phyloP scores from a whole-genome alignment of 2,888 invertebrate genomes.

The Scrobipalpa atriplicella region DNA sequence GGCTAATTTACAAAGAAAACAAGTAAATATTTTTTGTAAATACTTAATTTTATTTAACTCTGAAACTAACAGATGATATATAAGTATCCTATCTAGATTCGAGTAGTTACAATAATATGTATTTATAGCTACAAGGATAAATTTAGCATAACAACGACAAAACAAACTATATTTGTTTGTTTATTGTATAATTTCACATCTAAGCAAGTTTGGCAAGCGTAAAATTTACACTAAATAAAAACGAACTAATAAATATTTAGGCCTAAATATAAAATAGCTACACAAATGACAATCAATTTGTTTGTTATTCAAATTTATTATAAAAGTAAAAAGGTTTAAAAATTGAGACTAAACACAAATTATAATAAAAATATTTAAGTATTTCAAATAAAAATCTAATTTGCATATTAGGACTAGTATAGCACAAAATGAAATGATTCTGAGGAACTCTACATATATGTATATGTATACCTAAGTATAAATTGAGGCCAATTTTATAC shows the following conservation, averaged over 20 bases:
- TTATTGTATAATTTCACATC: constrained; percentile 19
- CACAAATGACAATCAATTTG: background rate
- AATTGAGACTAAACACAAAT: too few relatives aligned
- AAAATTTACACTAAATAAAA: background rate
- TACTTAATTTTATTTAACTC: constrained; percentile 81
- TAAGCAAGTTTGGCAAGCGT: constrained; percentile 30
- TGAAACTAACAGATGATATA: constrained; percentile 81
- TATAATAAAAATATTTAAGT: too few relatives aligned
- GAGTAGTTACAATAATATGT: constrained; percentile 72
- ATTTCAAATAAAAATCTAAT: too few relatives aligned
- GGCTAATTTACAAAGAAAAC: constrained; percentile 49
- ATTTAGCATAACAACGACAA: constrained; percentile 61
- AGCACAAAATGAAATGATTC: too few relatives aligned
- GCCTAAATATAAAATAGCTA: background rate
- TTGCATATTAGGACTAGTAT: too few relatives aligned
- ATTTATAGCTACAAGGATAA: constrained; percentile 77
- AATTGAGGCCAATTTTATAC: too few relatives aligned
- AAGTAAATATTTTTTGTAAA: constrained; percentile 72
- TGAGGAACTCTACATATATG: too few relatives aligned
- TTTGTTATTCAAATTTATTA: background rate
- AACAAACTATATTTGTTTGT: constrained; percentile 30
- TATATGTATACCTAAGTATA: too few relatives aligned
- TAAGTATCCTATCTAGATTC: constrained; percentile 81
- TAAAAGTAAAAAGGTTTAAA: too few relatives aligned
- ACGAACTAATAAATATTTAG: constrained; percentile 5